Evolutionary conservation across 2,888 invertebrate species (phyloP).

Genomic region (Phyllotreta cruciferae): DNA sequence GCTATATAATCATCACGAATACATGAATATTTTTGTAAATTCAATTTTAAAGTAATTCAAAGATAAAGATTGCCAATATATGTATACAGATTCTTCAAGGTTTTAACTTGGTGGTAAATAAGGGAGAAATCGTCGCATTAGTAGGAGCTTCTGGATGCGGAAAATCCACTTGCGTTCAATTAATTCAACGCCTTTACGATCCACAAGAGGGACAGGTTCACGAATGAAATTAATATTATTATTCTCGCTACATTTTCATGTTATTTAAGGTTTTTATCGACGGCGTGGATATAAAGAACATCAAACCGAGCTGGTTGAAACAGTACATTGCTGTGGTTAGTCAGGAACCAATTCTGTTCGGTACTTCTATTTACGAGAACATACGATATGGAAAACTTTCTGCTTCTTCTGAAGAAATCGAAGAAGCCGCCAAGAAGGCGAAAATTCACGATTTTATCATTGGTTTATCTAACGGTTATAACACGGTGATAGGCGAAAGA

Average conservation of each 20-base stretch:
- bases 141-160: conserved; percentile 87
- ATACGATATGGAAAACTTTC: conserved; percentile 76
- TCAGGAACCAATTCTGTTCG: conserved; percentile 89
- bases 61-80: too few species aligned
- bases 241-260: neutral
- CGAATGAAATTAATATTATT: conserved; percentile 15
- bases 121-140: conserved; percentile 77
- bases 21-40: too few species aligned
- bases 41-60: too few species aligned
- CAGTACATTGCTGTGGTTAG: conserved; percentile 86
- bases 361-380: conserved; percentile 83
- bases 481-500: conserved; percentile 84
- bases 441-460: conserved; percentile 81
- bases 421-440: conserved; percentile 73
- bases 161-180: conserved; percentile 85
- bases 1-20: neutral
- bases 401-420: conserved; percentile 71
- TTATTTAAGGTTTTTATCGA: conserved; percentile 62
- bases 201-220: conserved; percentile 69
- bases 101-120: conserved; percentile 69
- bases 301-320: conserved; percentile 81
- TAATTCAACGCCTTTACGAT: conserved; percentile 86
- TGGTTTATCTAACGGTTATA: conserved; percentile 77
- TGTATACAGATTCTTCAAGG: conserved; percentile 54
- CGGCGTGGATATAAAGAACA: conserved; percentile 69